Evolutionary conservation across 2,797 vertebrate genomes (phyloP).

Genomic region (Hemibagrus guttatus): DNA sequence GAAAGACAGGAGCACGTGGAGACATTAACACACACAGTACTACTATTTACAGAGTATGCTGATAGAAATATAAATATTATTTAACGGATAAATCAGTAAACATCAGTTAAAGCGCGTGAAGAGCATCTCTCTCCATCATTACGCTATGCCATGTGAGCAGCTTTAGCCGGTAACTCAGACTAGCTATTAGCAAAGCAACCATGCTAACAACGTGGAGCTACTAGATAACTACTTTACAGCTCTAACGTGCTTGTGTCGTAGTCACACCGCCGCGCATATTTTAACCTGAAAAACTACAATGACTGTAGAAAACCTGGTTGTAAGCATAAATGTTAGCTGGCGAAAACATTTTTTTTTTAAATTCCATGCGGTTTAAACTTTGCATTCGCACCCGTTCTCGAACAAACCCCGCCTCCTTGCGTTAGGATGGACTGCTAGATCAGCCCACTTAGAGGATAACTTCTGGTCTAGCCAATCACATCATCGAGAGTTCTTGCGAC

Average conservation of each 20-base stretch:
- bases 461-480: background rate
- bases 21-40: background rate
- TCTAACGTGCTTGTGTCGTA: background rate
- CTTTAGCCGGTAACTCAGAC: background rate
- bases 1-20: slow-evolving; percentile 7
- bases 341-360: background rate
- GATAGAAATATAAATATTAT: background rate
- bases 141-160: slow-evolving; percentile 10
- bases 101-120: background rate
- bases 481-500: rapidly evolving
- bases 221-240: background rate
- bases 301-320: no score
- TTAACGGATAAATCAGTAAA: background rate
- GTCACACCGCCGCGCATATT: background rate
- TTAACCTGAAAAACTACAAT: background rate
- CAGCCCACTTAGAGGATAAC: no score
- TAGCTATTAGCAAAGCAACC: slow-evolving; percentile 3
- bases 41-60: background rate
- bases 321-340: background rate
- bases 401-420: background rate
- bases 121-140: background rate
- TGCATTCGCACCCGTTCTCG: background rate
- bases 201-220: slow-evolving; percentile 17
- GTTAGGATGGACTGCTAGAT: background rate
- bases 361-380: background rate